A percentile compares a stretch with the other conserved stretches of the same genome.
phyloP scores from a whole-genome alignment of 2,113 vertebrate genomes.

The Scophthalmus maximus region DNA sequence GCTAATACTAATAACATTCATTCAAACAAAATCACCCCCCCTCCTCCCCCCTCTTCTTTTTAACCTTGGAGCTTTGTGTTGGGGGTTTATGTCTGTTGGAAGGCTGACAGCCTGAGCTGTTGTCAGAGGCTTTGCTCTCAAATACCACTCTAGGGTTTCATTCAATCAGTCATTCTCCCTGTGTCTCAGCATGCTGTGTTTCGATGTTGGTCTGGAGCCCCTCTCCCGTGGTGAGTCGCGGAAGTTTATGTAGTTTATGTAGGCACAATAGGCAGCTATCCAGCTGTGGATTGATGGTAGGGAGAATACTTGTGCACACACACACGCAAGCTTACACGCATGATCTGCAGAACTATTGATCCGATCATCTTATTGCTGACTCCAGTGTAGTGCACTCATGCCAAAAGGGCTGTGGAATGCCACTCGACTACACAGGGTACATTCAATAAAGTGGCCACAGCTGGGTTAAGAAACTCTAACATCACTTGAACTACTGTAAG shows the following conservation, averaged over 20 bases:
- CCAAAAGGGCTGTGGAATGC: slow-evolving; percentile 29
- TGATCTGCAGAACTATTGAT: slow-evolving; percentile 56
- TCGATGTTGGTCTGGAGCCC: slow-evolving; percentile 57
- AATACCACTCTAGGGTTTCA: slow-evolving; percentile 69
- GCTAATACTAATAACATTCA: slow-evolving; percentile 56
- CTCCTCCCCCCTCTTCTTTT: slow-evolving; percentile 21
- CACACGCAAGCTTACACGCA: neutral
- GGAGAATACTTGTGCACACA: slow-evolving; percentile 35
- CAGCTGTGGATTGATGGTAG: slow-evolving; percentile 61
- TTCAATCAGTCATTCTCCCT: slow-evolving; percentile 72
- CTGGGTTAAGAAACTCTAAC: slow-evolving; percentile 25
- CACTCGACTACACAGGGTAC: neutral
- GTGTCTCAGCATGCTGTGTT: slow-evolving; percentile 66
- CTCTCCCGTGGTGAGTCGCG: slow-evolving; percentile 48
- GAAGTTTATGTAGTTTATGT: slow-evolving; percentile 62
- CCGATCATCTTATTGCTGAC: slow-evolving; percentile 47
- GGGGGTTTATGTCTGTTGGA: slow-evolving; percentile 41
- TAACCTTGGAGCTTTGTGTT: slow-evolving; percentile 46
- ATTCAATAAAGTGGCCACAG: slow-evolving; percentile 25
- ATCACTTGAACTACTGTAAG: slow-evolving; percentile 3
- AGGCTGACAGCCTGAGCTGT: slow-evolving; percentile 50
- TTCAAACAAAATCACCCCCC: slow-evolving; percentile 41
- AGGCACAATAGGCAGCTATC: slow-evolving; percentile 58
- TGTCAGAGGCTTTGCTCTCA: slow-evolving; percentile 63
- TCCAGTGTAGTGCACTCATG: slow-evolving; percentile 34